phyloP scores from a whole-genome alignment of 2,113 vertebrate species.

The Choloepus hoffmanni region DNA sequence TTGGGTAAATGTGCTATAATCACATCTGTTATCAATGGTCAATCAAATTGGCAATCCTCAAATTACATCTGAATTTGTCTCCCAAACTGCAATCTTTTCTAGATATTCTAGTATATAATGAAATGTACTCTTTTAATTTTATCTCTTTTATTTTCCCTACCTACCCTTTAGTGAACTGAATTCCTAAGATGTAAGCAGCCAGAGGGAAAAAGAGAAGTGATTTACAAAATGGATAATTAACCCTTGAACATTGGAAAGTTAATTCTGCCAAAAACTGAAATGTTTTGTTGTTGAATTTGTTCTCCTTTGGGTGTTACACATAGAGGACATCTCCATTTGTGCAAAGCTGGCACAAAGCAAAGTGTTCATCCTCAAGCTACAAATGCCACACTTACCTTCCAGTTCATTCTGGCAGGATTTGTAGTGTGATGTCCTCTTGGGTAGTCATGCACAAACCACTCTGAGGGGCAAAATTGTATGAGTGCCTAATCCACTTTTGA shows the following conservation, averaged over 20 bases:
- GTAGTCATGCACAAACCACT: conserved; percentile 62
- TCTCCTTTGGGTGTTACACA: conserved; percentile 63
- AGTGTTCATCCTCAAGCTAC: conserved; percentile 64
- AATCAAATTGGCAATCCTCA: background rate
- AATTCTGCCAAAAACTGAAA: conserved; percentile 68
- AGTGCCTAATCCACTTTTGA: conserved; percentile 76
- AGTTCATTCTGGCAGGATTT: conserved; percentile 71
- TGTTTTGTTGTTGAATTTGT: conserved; percentile 70
- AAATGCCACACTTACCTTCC: conserved; percentile 66
- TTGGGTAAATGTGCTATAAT: conserved; percentile 36
- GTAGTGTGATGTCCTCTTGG: conserved; percentile 60
- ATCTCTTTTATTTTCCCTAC: conserved; percentile 59
- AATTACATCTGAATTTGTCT: conserved; percentile 28
- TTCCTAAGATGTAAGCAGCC: conserved; percentile 65
- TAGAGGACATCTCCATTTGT: conserved; percentile 70
- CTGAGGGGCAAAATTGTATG: conserved; percentile 70
- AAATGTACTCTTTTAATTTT: conserved; percentile 37
- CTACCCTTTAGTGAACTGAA: conserved; percentile 59
- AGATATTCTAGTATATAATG: background rate
- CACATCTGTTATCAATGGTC: conserved; percentile 44
- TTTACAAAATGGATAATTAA: conserved; percentile 78
- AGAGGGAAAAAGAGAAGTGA: conserved; percentile 65
- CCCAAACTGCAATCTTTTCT: conserved; percentile 18
- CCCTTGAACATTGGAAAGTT: conserved; percentile 75
- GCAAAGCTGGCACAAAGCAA: conserved; percentile 66